phyloP scores from a whole-genome alignment of 2,888 invertebrate species.

The Synanthedon vespiformis region DNA sequence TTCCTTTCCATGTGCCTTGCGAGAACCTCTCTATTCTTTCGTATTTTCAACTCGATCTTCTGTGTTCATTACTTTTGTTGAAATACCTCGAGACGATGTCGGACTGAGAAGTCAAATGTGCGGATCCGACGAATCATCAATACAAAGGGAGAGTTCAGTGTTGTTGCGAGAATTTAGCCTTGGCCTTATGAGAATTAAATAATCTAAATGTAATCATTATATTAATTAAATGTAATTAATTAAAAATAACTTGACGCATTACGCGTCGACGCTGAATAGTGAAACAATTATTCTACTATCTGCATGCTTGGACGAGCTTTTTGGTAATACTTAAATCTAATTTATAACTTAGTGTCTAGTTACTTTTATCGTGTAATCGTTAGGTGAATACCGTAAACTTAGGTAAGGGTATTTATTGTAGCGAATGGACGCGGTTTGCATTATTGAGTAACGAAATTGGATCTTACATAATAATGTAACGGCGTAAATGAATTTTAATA shows the following conservation, averaged over 20 bases:
- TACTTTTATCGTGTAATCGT: slow-evolving; percentile 66
- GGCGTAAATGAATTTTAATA: slow-evolving; percentile 51
- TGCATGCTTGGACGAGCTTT: slow-evolving; percentile 72
- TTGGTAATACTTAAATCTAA: slow-evolving; percentile 70
- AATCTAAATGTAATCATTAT: slow-evolving; percentile 64
- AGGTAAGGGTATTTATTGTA: slow-evolving; percentile 71
- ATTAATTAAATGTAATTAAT: slow-evolving; percentile 42
- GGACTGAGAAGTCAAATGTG: slow-evolving; percentile 16
- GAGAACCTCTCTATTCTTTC: slow-evolving; percentile 4
- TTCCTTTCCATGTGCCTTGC: slow-evolving; percentile 60
- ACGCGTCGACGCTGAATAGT: slow-evolving; percentile 62
- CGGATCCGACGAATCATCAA: slow-evolving; percentile 48
- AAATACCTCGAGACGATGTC: slow-evolving; percentile 2
- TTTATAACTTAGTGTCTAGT: slow-evolving; percentile 43
- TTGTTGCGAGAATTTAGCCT: slow-evolving; percentile 71
- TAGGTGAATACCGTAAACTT: slow-evolving; percentile 59
- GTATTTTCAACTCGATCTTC: background rate
- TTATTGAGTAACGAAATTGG: slow-evolving; percentile 59
- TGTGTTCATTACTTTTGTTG: slow-evolving; percentile 6
- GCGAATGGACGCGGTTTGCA: slow-evolving; percentile 60
- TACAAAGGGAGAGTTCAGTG: slow-evolving; percentile 55
- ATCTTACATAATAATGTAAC: slow-evolving; percentile 65
- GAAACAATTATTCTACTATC: slow-evolving; percentile 63
- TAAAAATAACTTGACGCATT: slow-evolving; percentile 38
- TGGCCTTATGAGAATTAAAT: slow-evolving; percentile 70